Percentiles rank a stretch among this genome's conserved stretches.
These are phyloP conservation scores for Coregonus ussuriensis DNA, from an alignment of 2,797 vertebrate genomes.

Conservation along the genomic window DNA sequence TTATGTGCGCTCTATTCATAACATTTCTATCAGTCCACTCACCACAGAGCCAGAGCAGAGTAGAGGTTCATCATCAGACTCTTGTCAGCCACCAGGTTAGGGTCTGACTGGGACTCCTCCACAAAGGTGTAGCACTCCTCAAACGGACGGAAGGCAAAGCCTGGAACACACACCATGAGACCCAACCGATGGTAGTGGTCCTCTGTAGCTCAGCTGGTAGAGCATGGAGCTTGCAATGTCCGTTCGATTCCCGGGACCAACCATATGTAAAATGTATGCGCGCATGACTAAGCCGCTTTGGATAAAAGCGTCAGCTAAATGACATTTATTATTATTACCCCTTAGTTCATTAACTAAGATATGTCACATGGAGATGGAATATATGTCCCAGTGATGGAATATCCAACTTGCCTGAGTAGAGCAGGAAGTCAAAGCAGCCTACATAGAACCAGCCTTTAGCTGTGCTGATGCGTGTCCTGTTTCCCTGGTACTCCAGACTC, in stretches of 20 bases:
- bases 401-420: constrained; percentile 23
- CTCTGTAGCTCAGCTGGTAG: background rate
- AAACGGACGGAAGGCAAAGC: constrained; percentile 15
- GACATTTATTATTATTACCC: too few relatives aligned
- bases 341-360: too few relatives aligned
- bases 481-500: constrained; percentile 12
- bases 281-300: too few relatives aligned
- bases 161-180: constrained; percentile 16
- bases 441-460: constrained; percentile 34
- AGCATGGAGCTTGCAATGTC: too few relatives aligned
- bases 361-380: too few relatives aligned
- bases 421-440: constrained; percentile 21
- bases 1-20: background rate
- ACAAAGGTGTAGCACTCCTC: constrained; percentile 26
- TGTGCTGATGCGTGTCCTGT: background rate
- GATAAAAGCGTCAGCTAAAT: too few relatives aligned
- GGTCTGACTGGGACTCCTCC: constrained; percentile 23
- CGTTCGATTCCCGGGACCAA: too few relatives aligned
- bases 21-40: background rate
- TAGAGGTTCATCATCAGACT: constrained; percentile 30
- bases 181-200: background rate
- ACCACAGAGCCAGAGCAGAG: constrained; percentile 32
- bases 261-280: too few relatives aligned
- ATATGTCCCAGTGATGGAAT: background rate
- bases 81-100: constrained; percentile 25